Conservation (phyloP, 1,140 invertebrate species). For the Kradibia gibbosae region DNA sequence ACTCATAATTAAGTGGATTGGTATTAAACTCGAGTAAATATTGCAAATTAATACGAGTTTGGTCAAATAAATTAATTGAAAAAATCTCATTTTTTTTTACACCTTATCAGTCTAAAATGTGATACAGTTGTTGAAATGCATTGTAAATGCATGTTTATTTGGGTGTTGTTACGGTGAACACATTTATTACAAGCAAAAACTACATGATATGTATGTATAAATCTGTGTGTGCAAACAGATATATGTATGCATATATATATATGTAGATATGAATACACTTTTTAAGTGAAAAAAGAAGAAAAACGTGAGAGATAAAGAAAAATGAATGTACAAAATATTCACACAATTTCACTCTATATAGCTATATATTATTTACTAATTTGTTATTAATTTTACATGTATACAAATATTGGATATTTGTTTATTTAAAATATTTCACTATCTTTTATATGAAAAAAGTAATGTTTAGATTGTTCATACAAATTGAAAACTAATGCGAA, state of each 20-base stretch:
- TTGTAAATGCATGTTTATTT: slow-evolving; percentile 26
- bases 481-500: not conserved
- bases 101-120: slow-evolving; percentile 27
- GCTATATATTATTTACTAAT: slow-evolving; percentile 18
- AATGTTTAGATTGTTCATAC: not conserved
- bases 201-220: too few species aligned
- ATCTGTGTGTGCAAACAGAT: too few species aligned
- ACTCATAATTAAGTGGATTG: slow-evolving; percentile 21
- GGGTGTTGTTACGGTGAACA: not conserved
- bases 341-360: not conserved
- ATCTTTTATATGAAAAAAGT: not conserved
- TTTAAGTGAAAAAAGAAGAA: not conserved
- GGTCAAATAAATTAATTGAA: slow-evolving; percentile 32
- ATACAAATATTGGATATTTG: slow-evolving; percentile 18
- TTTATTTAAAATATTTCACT: slow-evolving; percentile 10
- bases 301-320: not conserved
- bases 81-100: slow-evolving; percentile 26
- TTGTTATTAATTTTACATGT: slow-evolving; percentile 17
- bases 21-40: slow-evolving; percentile 24
- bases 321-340: not conserved
- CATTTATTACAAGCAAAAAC: too few species aligned
- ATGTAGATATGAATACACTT: not conserved
- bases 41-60: slow-evolving; percentile 35
- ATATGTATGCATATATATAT: slow-evolving; percentile 22
- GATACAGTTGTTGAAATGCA: slow-evolving; percentile 30